These are phyloP conservation scores for Poliocrania exsul DNA, from an alignment of 2,797 vertebrate species.

Conservation along the genomic window DNA sequence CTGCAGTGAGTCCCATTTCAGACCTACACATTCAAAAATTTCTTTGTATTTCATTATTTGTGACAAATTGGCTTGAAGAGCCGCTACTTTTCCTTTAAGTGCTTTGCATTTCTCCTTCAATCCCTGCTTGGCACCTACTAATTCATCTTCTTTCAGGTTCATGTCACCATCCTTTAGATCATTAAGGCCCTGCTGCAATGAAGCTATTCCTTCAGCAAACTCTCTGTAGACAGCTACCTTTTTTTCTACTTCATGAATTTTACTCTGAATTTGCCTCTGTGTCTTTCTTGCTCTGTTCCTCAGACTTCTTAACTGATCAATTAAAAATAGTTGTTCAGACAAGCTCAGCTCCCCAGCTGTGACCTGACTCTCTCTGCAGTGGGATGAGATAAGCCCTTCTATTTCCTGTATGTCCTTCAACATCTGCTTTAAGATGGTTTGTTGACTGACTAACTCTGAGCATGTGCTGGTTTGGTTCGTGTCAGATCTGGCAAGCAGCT, in stretches of 20 bases:
- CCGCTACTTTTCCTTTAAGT: conserved; percentile 43
- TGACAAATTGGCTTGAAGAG: conserved; percentile 54
- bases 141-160: background rate
- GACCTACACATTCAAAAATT: conserved; percentile 57
- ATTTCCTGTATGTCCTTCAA: conserved; percentile 79
- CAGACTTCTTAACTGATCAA: conserved; percentile 72
- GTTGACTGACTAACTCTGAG: conserved; percentile 72
- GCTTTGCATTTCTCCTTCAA: conserved; percentile 27
- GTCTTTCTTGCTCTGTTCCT: conserved; percentile 65
- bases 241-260: conserved; percentile 52
- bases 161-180: background rate
- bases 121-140: background rate
- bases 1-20: conserved; percentile 69
- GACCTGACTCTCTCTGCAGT: conserved; percentile 78
- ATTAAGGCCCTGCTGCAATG: conserved; percentile 57
- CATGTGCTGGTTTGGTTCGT: conserved; percentile 40
- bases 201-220: conserved; percentile 53
- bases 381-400: conserved; percentile 75
- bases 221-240: conserved; percentile 60
- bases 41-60: conserved; percentile 68
- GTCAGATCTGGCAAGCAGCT: conserved; percentile 62
- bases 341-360: conserved; percentile 63
- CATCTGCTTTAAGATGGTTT: conserved; percentile 73
- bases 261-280: conserved; percentile 69
- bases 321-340: conserved; percentile 77